Conservation (phyloP, 1,140 invertebrate genomes). For the Phenacoccus solenopsis region DNA sequence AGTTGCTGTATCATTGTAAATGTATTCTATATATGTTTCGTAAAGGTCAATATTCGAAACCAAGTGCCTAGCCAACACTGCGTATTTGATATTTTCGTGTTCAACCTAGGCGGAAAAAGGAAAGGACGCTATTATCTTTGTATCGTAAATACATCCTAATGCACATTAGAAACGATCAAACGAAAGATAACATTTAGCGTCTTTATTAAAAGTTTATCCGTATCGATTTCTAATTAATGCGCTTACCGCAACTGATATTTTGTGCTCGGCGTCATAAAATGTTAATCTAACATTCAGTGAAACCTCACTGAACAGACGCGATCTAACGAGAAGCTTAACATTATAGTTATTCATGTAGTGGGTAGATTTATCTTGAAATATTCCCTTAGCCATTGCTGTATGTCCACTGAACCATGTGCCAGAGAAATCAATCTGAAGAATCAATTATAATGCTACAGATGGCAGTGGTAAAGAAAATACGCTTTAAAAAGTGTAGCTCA, state of each 20-base stretch:
- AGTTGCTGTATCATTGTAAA: conserved; percentile 47
- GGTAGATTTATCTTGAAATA: conserved; percentile 55
- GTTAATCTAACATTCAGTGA: conserved; percentile 44
- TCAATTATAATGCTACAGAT: background rate
- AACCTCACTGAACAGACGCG: conserved; percentile 53
- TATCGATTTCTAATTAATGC: background rate
- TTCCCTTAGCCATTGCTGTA: conserved; percentile 48
- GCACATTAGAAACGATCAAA: no score
- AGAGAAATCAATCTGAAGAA: conserved; percentile 43
- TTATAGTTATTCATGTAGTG: conserved; percentile 44
- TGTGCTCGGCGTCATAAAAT: conserved; percentile 44
- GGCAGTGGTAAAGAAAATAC: background rate
- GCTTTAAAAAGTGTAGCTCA: conserved; percentile 31
- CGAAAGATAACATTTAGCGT: no score
- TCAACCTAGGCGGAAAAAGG: no score
- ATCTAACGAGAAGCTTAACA: conserved; percentile 52
- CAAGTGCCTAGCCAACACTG: conserved; percentile 43
- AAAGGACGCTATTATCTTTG: no score
- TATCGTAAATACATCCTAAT: no score
- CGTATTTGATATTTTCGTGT: conserved; percentile 46
- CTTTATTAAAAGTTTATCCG: no score
- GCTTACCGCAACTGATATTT: conserved; percentile 41
- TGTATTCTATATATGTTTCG: conserved; percentile 42
- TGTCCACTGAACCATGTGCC: conserved; percentile 68
- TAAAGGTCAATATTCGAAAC: conserved; percentile 40